Percentiles rank a stretch among this genome's conserved stretches.
These are phyloP conservation scores for Oceanodroma leucorhoa DNA, from an alignment of 2,797 vertebrate genomes.

Conservation along the genomic window DNA sequence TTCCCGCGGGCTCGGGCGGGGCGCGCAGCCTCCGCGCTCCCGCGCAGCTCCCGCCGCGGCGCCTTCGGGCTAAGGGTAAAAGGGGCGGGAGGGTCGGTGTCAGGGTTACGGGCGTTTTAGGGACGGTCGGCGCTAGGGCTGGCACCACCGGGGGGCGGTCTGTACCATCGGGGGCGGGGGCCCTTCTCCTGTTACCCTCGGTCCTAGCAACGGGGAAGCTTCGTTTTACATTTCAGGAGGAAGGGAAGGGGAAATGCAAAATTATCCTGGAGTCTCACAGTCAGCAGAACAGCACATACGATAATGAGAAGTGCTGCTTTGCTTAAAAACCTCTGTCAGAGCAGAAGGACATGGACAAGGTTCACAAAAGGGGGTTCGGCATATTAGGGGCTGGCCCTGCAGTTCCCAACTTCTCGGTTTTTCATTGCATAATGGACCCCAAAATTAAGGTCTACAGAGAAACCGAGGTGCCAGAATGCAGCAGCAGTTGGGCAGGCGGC, in stretches of 20 bases:
- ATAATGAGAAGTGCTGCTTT: fast-evolving
- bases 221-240: fast-evolving
- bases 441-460: background rate
- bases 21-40: background rate
- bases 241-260: background rate
- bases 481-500: background rate
- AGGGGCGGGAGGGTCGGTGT: fast-evolving
- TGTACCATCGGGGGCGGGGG: no score
- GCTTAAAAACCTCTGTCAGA: background rate
- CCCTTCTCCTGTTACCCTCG: fast-evolving
- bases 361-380: fast-evolving
- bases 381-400: background rate
- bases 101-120: fast-evolving
- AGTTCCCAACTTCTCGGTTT: fast-evolving
- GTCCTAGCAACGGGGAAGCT: background rate
- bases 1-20: background rate
- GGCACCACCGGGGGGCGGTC: background rate
- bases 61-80: fast-evolving
- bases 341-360: fast-evolving
- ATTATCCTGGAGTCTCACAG: background rate
- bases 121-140: background rate
- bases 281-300: fast-evolving
- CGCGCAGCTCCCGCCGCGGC: background rate
- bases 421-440: background rate
- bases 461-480: background rate